Base-by-base conservation (phyloP, 2,888 invertebrate species). In the Schizaphis graminum region DNA sequence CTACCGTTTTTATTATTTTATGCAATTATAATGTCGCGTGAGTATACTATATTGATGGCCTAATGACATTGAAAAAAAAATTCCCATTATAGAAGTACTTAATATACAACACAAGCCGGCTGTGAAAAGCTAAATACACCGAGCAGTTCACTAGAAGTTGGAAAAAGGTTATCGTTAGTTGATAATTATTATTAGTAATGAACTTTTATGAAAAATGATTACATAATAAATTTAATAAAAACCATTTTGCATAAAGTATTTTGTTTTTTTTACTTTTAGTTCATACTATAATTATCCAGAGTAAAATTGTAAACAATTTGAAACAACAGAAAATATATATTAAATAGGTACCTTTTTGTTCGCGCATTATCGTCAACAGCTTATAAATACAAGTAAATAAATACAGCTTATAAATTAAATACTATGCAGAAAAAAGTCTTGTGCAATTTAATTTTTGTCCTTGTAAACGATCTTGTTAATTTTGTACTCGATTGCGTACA, bases 21-120 rank as follows among this genome's bases (percentile, higher is more conserved):
- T 85, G 44, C 85, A 86, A 47, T 91, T 91, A 44, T 56, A 21
- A 77, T 28, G n/a, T 41, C 24, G 24, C 13, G 5, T 56, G 24
- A 67, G 16, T n/a, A 7, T 47, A 57, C 47, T 41, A 53, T 35
- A 77, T 26, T 84, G 53, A 91, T 56, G 35, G 44, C 16, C 26
- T 44, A 44, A 57, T n/a, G 91, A 57, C 86, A 92, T 86, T 44
- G 86, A 92, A 92, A 91, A 77, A 56, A 85, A 26, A 84, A 77
- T 28, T 91, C n/a, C 16, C 21, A 77, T 77, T 35, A 21, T 35
- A 77, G 77, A 77, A 35, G 77, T 5, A 35, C 21, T 35, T 67
- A 77, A 77, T 77, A 35, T 77, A 77, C 8, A 77, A 35, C 77
- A 77, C 35, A 35, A 35, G 35, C 35, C 77, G 21, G 21, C 35